phyloP scores from a whole-genome alignment of 2,113 vertebrate species.

The Athene noctua region DNA sequence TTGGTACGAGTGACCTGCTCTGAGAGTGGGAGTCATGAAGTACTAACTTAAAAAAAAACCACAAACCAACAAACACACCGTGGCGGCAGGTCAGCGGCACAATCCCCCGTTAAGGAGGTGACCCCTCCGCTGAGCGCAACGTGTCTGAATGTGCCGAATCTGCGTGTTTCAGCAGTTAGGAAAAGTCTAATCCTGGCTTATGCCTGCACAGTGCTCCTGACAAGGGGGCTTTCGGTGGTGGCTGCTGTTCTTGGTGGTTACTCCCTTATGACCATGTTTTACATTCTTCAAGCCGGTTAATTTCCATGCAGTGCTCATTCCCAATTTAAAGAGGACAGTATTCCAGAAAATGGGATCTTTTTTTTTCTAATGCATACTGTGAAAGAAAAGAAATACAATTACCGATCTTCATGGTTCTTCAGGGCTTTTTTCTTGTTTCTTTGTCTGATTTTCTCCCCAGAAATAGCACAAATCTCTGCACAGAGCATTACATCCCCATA shows the following conservation, averaged over 20 bases:
- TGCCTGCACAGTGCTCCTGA: conserved; percentile 64
- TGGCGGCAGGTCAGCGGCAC: conserved; percentile 28
- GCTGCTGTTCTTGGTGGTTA: conserved; percentile 75
- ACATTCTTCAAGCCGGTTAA: conserved; percentile 79
- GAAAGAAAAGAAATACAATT: conserved; percentile 85
- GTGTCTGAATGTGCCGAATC: conserved; percentile 16
- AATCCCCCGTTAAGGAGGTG: conserved; percentile 55
- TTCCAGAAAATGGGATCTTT: conserved; percentile 83
- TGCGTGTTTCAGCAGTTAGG: background rate
- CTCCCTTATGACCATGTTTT: conserved; percentile 76
- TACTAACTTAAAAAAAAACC: background rate
- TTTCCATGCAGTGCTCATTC: conserved; percentile 82
- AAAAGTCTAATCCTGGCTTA: conserved; percentile 65
- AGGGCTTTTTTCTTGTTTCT: conserved; percentile 46
- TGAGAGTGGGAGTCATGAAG: conserved; percentile 18
- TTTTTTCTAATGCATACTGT: conserved; percentile 88
- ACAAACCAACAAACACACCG: background rate
- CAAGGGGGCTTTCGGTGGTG: conserved; percentile 65
- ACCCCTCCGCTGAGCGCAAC: conserved; percentile 58
- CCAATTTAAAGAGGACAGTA: conserved; percentile 81
- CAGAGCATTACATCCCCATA: conserved; percentile 14
- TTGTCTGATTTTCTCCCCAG: conserved; percentile 40
- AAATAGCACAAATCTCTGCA: background rate
- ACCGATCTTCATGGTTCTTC: conserved; percentile 73
- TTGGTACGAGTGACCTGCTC: conserved; percentile 43